phyloP scores from a whole-genome alignment of 2,888 invertebrate genomes.

The Cryptocheilus praepositus region DNA sequence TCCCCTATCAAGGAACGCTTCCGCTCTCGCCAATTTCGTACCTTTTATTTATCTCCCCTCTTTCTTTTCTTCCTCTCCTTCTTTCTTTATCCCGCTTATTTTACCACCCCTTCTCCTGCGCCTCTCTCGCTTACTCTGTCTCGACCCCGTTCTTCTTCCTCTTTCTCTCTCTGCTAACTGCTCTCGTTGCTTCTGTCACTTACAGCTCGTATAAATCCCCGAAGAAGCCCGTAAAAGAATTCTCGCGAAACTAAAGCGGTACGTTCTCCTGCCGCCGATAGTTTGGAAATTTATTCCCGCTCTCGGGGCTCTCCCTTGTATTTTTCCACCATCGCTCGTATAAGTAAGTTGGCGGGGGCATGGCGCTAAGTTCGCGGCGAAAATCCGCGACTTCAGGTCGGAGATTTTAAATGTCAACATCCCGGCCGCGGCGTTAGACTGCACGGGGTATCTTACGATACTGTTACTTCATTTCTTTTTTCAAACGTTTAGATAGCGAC shows the following conservation, averaged over 20 bases:
- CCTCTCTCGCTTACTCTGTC: slow-evolving; percentile 4
- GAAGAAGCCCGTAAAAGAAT: slow-evolving; percentile 60
- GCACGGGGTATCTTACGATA: too few species aligned
- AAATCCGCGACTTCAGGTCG: too few species aligned
- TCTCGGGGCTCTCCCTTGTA: neutral
- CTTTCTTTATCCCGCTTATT: slow-evolving; percentile 3
- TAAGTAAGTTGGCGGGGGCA: too few species aligned
- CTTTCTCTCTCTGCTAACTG: slow-evolving; percentile 42
- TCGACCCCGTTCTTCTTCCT: slow-evolving; percentile 27
- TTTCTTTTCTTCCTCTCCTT: slow-evolving; percentile 30
- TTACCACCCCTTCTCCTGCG: neutral
- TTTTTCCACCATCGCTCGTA: too few species aligned
- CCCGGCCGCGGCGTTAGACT: too few species aligned
- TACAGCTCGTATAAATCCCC: slow-evolving; percentile 68
- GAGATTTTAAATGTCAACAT: too few species aligned
- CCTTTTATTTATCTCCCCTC: slow-evolving; percentile 39
- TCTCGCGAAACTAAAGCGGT: slow-evolving; percentile 54
- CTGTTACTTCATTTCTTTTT: too few species aligned
- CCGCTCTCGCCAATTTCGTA: slow-evolving; percentile 7
- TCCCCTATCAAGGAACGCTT: slow-evolving; percentile 8
- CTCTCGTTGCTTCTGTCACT: slow-evolving; percentile 61
- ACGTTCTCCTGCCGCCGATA: slow-evolving; percentile 61
- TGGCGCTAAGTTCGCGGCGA: too few species aligned
- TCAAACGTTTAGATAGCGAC: too few species aligned
- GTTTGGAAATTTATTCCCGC: slow-evolving; percentile 61